Base-by-base conservation (phyloP, 2,888 invertebrate genomes). In the Augochlorella aurata region DNA sequence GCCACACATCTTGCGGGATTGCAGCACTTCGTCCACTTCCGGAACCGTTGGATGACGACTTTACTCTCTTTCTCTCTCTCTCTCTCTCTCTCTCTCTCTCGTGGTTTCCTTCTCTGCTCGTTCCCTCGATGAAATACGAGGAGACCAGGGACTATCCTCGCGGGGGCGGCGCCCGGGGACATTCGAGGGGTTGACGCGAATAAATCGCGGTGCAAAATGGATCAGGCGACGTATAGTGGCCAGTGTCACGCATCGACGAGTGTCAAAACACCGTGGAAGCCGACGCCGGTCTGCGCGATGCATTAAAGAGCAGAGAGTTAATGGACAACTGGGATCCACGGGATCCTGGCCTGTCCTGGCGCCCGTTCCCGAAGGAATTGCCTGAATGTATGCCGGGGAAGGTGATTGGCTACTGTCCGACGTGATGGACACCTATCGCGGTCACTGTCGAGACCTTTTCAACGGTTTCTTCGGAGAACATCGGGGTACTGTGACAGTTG, bases 1-100 rank as follows among this genome's bases (percentile, higher is more conserved):
- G 85, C 85, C 86, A 68, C 87, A 88, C 88, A 89, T 91, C 90
- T 91, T 91, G 87, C 89, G 89, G 89, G 83, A 88, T 88, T 86
- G 89, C 90, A 84, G 87, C 91, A 90, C 91, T 92, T 88, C 86
- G 89, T 84, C 83, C 85, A 85, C 86, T 90, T 91, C 91, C 90
- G 91, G 87, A 44, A 75, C 54, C 44, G 66, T 73, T 68, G 74
- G 74, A 71, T 67, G 70, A 79, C 68, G 66, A 74, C 70, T 54
- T 79, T 58, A 67, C 66, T 72, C 66, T 50, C 66, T 50, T 38
- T 58, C 73, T 68, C 45, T 74, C 49, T 38, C 14, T 14, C 45
- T 49, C 61, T 68, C 49, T 68, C 66, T 38, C 71, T 50, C 24
- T 72, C 58, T 65, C 14, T 21, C 45, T 14, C 61, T 38, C 70